Percentiles rank a stretch among this genome's conserved stretches.
phyloP scores from a whole-genome alignment of 2,797 vertebrate genomes.

The Thamnophis elegans region DNA sequence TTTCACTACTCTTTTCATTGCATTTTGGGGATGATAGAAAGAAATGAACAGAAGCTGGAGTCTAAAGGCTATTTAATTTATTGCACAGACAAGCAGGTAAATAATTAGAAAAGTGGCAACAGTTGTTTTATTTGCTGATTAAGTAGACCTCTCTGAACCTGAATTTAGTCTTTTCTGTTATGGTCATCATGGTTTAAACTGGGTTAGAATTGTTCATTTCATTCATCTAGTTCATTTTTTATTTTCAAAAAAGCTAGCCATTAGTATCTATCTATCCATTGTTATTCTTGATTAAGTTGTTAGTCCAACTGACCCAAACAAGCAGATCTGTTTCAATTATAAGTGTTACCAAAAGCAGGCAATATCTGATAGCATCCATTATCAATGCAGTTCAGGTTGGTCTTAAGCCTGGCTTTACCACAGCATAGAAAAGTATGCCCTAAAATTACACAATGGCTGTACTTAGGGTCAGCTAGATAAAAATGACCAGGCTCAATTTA shows the following conservation, averaged over 20 bases:
- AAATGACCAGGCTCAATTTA: neutral
- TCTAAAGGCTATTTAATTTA: constrained; percentile 24
- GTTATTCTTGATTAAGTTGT: neutral
- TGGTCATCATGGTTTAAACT: neutral
- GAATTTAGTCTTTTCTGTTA: neutral
- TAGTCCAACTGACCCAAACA: neutral
- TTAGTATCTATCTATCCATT: constrained; percentile 8
- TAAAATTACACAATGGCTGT: neutral
- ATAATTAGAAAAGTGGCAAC: constrained; percentile 18
- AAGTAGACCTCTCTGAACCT: neutral
- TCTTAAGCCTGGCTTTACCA: neutral
- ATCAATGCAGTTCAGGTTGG: neutral
- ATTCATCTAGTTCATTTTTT: neutral
- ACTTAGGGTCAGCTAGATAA: neutral
- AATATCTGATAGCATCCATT: neutral
- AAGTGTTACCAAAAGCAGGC: neutral
- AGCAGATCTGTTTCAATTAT: neutral
- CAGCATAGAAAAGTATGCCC: neutral
- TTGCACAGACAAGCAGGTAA: constrained; percentile 1
- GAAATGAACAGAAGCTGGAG: constrained; percentile 21
- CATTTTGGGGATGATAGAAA: neutral
- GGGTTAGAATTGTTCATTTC: neutral
- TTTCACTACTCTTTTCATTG: constrained; percentile 8
- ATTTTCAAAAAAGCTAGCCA: neutral
- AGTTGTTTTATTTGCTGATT: constrained; percentile 19